phyloP scores from a whole-genome alignment of 1,140 invertebrate genomes.

The Yoshiicerus persimilis region DNA sequence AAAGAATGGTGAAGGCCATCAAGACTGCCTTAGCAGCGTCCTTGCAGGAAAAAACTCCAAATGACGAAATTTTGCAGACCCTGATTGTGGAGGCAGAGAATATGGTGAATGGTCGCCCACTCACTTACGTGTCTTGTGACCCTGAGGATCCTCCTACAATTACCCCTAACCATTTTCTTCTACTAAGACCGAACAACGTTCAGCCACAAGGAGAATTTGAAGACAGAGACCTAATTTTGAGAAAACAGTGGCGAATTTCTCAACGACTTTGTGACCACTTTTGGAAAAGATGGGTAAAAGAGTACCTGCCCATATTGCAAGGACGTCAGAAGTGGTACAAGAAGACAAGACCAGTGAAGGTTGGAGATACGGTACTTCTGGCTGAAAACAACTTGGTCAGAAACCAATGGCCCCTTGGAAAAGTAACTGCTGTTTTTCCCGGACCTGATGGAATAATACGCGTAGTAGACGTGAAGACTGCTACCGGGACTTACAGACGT shows the following conservation, averaged over 20 bases:
- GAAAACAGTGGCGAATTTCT: conserved; percentile 28
- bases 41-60: background rate
- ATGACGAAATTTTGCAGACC: background rate
- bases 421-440: background rate
- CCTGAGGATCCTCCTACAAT: conserved; percentile 33
- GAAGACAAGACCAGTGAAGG: background rate
- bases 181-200: background rate
- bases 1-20: background rate
- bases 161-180: conserved; percentile 44
- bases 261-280: conserved; percentile 29
- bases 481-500: background rate
- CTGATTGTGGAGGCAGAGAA: background rate
- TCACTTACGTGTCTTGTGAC: conserved; percentile 33
- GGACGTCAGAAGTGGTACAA: conserved; percentile 28
- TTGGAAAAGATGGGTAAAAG: conserved; percentile 30
- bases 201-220: background rate
- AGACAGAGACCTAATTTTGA: background rate
- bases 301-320: conserved; percentile 31
- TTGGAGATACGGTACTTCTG: conserved; percentile 21
- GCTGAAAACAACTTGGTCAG: background rate
- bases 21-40: background rate
- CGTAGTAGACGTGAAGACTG: background rate
- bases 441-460: conserved; percentile 19
- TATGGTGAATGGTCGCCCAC: background rate
- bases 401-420: background rate